A percentile compares a stretch with the other conserved stretches of the same genome.
phyloP scores from a whole-genome alignment of 2,888 invertebrate genomes.

The Andrena minutula region DNA sequence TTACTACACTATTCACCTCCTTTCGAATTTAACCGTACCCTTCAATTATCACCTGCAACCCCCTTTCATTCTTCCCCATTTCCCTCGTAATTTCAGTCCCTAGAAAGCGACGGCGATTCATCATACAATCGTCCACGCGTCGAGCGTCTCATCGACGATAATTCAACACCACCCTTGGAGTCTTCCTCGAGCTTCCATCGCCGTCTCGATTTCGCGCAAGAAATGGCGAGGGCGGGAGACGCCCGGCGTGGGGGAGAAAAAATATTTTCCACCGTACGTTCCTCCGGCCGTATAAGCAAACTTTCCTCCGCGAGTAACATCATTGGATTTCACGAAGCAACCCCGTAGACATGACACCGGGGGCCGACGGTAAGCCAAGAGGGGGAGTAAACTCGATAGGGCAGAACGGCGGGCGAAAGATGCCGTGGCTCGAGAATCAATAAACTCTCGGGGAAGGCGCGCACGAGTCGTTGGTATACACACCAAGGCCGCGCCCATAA shows the following conservation, averaged over 20 bases:
- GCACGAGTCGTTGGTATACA: constrained; percentile 73
- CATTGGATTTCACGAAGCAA: constrained; percentile 71
- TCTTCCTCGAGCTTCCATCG: not conserved
- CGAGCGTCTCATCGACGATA: not conserved
- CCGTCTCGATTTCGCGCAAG: not conserved
- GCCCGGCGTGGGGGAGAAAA: constrained; percentile 17
- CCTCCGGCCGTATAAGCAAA: constrained; percentile 34
- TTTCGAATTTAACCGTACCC: not conserved
- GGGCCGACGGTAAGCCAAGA: constrained; percentile 68
- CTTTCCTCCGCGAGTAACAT: constrained; percentile 61
- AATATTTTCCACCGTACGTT: constrained; percentile 43
- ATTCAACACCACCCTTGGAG: not conserved
- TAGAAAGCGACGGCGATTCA: not conserved
- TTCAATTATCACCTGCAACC: not conserved
- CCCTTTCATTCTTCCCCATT: not conserved
- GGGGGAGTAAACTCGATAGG: constrained; percentile 76
- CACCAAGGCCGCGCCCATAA: constrained; percentile 83
- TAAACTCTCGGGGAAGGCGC: constrained; percentile 78
- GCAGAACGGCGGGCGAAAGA: constrained; percentile 77
- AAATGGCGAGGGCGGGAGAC: not conserved
- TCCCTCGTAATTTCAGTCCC: not conserved
- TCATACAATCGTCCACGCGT: not conserved
- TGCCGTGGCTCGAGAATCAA: constrained; percentile 83
- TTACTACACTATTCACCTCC: not conserved
- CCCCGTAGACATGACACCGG: constrained; percentile 65